Evolutionary conservation across 2,797 vertebrate genomes (phyloP).

Genomic region (Schizothorax lantsangensis): DNA sequence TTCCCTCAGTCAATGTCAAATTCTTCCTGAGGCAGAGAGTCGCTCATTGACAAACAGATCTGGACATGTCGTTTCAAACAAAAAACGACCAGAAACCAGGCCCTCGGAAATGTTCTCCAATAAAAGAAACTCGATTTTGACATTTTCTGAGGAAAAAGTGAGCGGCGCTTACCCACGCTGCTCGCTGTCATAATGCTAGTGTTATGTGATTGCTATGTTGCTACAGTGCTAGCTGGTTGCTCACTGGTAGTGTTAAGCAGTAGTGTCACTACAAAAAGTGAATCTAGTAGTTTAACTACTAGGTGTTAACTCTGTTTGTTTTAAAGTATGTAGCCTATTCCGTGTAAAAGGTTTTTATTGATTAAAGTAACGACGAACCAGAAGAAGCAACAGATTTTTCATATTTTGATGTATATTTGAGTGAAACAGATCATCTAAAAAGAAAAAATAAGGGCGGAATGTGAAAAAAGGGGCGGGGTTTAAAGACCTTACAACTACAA

Average conservation of each 20-base stretch:
- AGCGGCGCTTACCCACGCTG: not conserved
- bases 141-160: not conserved
- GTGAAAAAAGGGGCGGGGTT: too few relatives aligned
- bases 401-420: not conserved
- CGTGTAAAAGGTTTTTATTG: too few relatives aligned
- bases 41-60: slow-evolving; percentile 36
- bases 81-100: not conserved
- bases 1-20: slow-evolving; percentile 37
- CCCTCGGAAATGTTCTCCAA: not conserved
- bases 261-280: not conserved
- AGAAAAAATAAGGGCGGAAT: not conserved
- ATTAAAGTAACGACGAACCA: too few relatives aligned
- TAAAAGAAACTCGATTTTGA: not conserved
- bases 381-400: too few relatives aligned
- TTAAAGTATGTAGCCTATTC: not conserved
- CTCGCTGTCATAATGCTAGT: not conserved
- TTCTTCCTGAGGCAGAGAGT: slow-evolving; percentile 8
- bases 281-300: not conserved
- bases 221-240: not conserved
- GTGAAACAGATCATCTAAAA: not conserved
- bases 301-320: not conserved
- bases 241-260: not conserved
- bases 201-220: not conserved
- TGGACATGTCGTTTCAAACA: slow-evolving; percentile 34
- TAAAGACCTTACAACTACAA: too few relatives aligned